These are phyloP conservation scores for Diabrotica virgifera DNA, from an alignment of 1,140 invertebrate genomes.

Conservation along the genomic window DNA sequence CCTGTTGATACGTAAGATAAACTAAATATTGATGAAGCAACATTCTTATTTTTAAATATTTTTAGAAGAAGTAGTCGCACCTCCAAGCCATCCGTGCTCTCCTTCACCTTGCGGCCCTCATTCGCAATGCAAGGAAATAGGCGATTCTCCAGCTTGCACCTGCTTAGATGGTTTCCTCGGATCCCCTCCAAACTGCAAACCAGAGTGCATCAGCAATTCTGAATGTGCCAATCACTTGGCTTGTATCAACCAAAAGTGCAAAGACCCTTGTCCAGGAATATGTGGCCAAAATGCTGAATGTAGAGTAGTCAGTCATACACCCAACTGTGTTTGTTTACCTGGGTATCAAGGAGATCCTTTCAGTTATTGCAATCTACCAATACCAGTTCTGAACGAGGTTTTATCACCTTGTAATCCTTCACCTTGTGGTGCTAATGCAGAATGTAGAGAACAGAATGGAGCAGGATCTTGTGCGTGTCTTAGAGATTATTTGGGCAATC, in stretches of 20 bases:
- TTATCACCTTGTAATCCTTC: slow-evolving; percentile 62
- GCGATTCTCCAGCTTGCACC: slow-evolving; percentile 61
- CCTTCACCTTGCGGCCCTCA: slow-evolving; percentile 72
- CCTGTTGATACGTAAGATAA: slow-evolving; percentile 42
- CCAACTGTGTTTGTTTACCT: slow-evolving; percentile 58
- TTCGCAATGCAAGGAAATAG: slow-evolving; percentile 60
- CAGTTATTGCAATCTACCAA: slow-evolving; percentile 43
- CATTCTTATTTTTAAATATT: slow-evolving; percentile 9
- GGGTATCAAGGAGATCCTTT: slow-evolving; percentile 68
- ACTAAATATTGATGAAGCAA: not conserved
- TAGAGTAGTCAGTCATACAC: slow-evolving; percentile 58
- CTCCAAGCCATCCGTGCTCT: slow-evolving; percentile 58
- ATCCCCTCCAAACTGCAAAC: slow-evolving; percentile 62
- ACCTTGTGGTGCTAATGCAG: slow-evolving; percentile 71
- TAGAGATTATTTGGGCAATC: slow-evolving; percentile 60
- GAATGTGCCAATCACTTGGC: slow-evolving; percentile 62
- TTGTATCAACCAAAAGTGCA: slow-evolving; percentile 67
- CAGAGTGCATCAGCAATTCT: slow-evolving; percentile 63
- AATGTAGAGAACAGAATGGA: slow-evolving; percentile 63
- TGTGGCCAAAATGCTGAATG: slow-evolving; percentile 60
- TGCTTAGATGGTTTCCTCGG: slow-evolving; percentile 63
- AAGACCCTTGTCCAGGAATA: slow-evolving; percentile 60
- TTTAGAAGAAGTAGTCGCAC: slow-evolving; percentile 40
- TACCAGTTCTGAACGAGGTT: slow-evolving; percentile 30
- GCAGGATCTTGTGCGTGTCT: slow-evolving; percentile 67